Conservation (phyloP, 2,888 invertebrate species). For the Callosobruchus maculatus region DNA sequence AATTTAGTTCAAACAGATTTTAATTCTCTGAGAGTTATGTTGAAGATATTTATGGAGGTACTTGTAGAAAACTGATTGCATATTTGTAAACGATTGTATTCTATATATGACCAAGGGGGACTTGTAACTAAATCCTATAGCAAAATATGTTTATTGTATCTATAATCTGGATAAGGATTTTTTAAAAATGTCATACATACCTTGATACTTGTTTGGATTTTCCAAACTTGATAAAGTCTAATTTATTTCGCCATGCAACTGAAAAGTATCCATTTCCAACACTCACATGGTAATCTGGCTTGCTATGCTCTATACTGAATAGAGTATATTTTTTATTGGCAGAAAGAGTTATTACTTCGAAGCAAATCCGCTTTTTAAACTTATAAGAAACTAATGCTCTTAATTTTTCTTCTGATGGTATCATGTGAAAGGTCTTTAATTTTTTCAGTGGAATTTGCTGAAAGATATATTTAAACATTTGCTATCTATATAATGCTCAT, state of each 20-base stretch:
- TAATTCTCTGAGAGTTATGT: no score
- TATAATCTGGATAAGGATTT: no score
- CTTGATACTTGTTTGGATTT: constrained; percentile 26
- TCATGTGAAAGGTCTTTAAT: constrained; percentile 26
- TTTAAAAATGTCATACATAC: no score
- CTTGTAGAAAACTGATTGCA: no score
- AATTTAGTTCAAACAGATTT: no score
- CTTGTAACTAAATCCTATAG: no score
- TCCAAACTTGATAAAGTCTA: constrained; percentile 27
- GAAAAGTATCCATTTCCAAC: constrained; percentile 29
- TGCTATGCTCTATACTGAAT: neutral
- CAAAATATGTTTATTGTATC: no score
- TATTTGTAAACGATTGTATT: no score
- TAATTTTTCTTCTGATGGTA: constrained; percentile 22
- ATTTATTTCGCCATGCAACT: constrained; percentile 23
- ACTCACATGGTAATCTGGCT: constrained; percentile 22
- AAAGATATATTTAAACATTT: constrained; percentile 14
- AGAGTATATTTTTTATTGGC: neutral
- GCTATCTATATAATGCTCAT: neutral
- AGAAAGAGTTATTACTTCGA: constrained; percentile 9
- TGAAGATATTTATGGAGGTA: no score
- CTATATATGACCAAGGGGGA: no score
- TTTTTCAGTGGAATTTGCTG: constrained; percentile 26
- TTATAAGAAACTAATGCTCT: constrained; percentile 29
- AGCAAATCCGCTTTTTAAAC: constrained; percentile 14